Evolutionary conservation across 2,888 invertebrate species (phyloP).

Genomic region (Hanleya hanleyi): DNA sequence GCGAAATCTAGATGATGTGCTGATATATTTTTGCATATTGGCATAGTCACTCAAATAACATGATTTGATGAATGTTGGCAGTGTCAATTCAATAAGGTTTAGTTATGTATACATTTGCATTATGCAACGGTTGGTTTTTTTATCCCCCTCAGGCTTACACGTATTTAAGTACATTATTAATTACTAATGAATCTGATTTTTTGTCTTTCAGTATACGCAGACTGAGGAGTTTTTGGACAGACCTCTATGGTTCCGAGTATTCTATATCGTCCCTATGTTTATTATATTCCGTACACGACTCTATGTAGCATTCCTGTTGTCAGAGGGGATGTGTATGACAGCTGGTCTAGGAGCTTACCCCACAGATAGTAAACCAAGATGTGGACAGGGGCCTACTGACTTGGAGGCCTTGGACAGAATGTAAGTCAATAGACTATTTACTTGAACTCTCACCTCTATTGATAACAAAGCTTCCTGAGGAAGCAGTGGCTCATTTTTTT

Average conservation of each 20-base stretch:
- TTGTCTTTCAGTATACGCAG: conserved; percentile 82
- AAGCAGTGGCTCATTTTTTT: too few species aligned
- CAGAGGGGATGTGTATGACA: conserved; percentile 94
- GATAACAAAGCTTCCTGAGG: too few species aligned
- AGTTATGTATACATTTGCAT: too few species aligned
- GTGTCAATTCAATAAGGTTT: too few species aligned
- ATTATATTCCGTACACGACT: conserved; percentile 91
- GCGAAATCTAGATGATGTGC: not conserved
- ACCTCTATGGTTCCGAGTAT: conserved; percentile 84
- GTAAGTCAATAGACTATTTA: conserved; percentile 46
- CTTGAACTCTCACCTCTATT: too few species aligned
- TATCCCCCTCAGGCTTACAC: too few species aligned
- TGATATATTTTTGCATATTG: not conserved
- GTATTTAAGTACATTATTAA: too few species aligned
- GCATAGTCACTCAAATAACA: not conserved
- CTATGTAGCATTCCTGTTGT: conserved; percentile 90
- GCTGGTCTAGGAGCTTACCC: conserved; percentile 96
- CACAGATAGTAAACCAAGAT: conserved; percentile 79
- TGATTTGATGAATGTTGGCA: too few species aligned
- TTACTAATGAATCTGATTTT: too few species aligned
- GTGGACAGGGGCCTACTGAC: conserved; percentile 87
- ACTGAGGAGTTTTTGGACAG: conserved; percentile 85
- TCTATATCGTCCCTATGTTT: conserved; percentile 91
- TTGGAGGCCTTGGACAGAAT: conserved; percentile 62
- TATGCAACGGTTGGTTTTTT: too few species aligned